phyloP scores from a whole-genome alignment of 2,797 vertebrate genomes.

The Gymnoscopelus microlampas region DNA sequence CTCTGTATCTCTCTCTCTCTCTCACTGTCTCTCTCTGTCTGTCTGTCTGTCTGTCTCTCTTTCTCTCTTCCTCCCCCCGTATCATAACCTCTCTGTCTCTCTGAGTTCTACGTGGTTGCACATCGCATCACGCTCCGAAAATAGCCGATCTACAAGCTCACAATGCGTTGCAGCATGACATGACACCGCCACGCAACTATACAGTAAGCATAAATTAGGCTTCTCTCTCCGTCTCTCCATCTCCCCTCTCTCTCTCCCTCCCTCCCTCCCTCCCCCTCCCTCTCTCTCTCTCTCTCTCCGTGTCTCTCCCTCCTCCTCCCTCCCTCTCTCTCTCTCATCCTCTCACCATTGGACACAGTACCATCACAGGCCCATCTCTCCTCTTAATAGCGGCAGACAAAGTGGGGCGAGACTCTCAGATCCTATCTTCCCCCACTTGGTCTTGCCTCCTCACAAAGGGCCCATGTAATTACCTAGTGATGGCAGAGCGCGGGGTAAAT shows the following conservation, averaged over 20 bases:
- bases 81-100: too few relatives aligned
- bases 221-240: constrained; percentile 1
- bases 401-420: constrained; percentile 45
- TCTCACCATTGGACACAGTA: constrained; percentile 60
- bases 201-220: too few relatives aligned
- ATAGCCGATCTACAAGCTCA: too few relatives aligned
- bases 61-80: background rate
- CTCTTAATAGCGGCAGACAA: constrained; percentile 72
- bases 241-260: background rate
- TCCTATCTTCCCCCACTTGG: constrained; percentile 22
- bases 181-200: too few relatives aligned
- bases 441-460: constrained; percentile 57
- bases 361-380: constrained; percentile 74
- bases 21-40: constrained; percentile 7
- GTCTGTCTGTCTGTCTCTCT: constrained; percentile 7
- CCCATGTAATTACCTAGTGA: constrained; percentile 65
- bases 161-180: too few relatives aligned
- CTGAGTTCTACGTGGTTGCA: too few relatives aligned
- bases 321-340: constrained; percentile 44
- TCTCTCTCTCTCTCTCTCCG: background rate
- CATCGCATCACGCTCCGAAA: too few relatives aligned
- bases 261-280: constrained; percentile 27
- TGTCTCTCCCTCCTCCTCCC: constrained; percentile 1
- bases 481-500: constrained; percentile 52
- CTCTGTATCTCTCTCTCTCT: background rate